These are phyloP conservation scores for Allacma fusca DNA, from an alignment of 2,888 invertebrate genomes.

Conservation along the genomic window DNA sequence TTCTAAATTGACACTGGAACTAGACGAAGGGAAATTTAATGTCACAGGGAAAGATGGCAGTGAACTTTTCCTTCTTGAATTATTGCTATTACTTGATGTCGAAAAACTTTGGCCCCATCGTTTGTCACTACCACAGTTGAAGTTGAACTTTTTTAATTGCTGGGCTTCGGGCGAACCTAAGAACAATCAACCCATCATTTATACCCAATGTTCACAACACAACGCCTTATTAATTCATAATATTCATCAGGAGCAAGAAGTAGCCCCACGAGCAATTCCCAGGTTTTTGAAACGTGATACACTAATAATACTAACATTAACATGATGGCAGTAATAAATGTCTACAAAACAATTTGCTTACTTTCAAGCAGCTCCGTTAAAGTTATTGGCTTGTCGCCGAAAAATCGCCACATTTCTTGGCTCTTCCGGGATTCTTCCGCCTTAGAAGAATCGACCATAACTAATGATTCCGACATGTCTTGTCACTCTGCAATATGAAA, in stretches of 20 bases:
- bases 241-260: no score
- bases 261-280: no score
- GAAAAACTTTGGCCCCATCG: constrained; percentile 38
- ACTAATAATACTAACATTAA: neutral
- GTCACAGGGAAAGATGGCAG: constrained; percentile 9
- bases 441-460: constrained; percentile 32
- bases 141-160: constrained; percentile 40
- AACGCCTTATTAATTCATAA: neutral
- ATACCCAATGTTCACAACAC: neutral
- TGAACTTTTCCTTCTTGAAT: neutral
- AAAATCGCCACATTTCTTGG: constrained; percentile 38
- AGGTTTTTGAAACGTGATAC: no score
- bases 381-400: constrained; percentile 40
- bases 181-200: neutral
- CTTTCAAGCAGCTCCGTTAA: constrained; percentile 40
- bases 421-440: constrained; percentile 31
- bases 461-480: constrained; percentile 29
- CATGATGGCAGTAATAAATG: no score
- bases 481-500: constrained; percentile 27
- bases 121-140: constrained; percentile 31
- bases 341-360: constrained; percentile 14
- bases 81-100: constrained; percentile 6
- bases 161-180: constrained; percentile 41
- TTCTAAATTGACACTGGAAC: constrained; percentile 35
- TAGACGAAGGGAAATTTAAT: constrained; percentile 27